Evolutionary conservation across 2,113 vertebrate genomes (phyloP).

Genomic region (Bos taurus): DNA sequence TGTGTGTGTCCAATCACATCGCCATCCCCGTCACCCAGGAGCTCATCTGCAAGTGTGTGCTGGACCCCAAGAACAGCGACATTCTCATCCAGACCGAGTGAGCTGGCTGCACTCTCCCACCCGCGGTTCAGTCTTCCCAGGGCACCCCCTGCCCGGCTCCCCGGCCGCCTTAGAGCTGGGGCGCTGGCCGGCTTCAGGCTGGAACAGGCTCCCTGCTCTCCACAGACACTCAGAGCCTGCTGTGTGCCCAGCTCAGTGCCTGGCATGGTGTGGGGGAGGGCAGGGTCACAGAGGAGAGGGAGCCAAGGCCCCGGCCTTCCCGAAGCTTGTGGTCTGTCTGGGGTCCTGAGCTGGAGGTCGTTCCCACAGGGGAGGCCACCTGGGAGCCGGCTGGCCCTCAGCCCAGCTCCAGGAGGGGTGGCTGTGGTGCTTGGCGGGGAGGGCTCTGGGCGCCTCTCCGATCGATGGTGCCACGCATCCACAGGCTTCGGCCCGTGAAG

Average conservation of each 20-base stretch:
- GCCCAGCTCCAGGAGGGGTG: neutral
- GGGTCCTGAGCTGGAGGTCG: neutral
- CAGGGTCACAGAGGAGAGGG: too few relatives aligned
- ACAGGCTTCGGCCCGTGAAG: constrained; percentile 89
- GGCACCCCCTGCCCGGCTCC: neutral
- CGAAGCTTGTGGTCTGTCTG: neutral
- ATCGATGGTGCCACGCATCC: neutral
- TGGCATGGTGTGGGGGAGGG: neutral
- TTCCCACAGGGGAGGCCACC: neutral
- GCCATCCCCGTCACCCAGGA: constrained; percentile 98
- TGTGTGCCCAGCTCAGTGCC: neutral
- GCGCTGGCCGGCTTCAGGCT: neutral
- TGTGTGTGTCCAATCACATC: constrained; percentile 97
- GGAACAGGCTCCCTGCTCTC: accelerated
- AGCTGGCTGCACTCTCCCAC: constrained; percentile 62
- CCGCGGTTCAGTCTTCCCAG: accelerated
- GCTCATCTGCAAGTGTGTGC: constrained; percentile 98
- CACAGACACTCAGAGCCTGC: neutral
- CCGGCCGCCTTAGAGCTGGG: neutral
- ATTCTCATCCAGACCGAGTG: constrained; percentile 98
- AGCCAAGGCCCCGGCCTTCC: neutral
- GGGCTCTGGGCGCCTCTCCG: accelerated
- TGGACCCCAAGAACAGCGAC: constrained; percentile 96
- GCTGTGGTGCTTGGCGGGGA: accelerated
- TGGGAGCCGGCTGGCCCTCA: neutral